Evolutionary conservation across 2,888 invertebrate genomes (phyloP).

Genomic region (Philereme transversata): DNA sequence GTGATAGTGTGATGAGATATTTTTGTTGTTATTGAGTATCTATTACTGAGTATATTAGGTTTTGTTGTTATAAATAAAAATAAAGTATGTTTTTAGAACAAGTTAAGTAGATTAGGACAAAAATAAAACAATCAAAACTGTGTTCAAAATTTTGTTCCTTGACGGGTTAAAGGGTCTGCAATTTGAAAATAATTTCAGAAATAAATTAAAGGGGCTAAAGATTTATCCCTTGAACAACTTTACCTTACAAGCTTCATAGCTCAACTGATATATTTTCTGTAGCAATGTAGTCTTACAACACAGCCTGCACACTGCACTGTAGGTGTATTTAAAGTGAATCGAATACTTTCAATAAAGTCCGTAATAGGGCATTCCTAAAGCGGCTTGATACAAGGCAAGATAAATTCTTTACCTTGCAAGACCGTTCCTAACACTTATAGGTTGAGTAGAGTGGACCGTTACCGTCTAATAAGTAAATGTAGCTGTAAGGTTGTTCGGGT

Average conservation of each 20-base stretch:
- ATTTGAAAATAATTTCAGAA: too few species aligned
- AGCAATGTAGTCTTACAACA: constrained; percentile 3
- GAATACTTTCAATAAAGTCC: constrained; percentile 27
- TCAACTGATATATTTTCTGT: neutral
- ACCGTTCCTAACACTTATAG: constrained; percentile 14
- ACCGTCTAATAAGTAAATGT: constrained; percentile 7
- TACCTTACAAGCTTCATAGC: neutral
- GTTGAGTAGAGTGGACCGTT: constrained; percentile 4
- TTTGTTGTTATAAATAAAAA: too few species aligned
- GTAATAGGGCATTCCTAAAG: constrained; percentile 12
- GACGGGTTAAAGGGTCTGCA: too few species aligned
- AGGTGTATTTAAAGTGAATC: constrained; percentile 23
- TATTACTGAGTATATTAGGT: too few species aligned
- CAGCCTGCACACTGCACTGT: constrained; percentile 15
- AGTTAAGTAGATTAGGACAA: too few species aligned
- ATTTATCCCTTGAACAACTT: too few species aligned
- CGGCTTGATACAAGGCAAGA: constrained; percentile 12
- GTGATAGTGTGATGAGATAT: too few species aligned
- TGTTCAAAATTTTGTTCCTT: too few species aligned
- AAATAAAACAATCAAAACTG: too few species aligned
- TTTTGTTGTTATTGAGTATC: too few species aligned
- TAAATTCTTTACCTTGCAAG: constrained; percentile 23
- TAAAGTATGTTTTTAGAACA: too few species aligned
- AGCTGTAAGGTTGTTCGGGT: constrained; percentile 4
- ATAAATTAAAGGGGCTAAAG: too few species aligned